phyloP scores from a whole-genome alignment of 2,113 vertebrate genomes.

The Benitochromis conjunctus region DNA sequence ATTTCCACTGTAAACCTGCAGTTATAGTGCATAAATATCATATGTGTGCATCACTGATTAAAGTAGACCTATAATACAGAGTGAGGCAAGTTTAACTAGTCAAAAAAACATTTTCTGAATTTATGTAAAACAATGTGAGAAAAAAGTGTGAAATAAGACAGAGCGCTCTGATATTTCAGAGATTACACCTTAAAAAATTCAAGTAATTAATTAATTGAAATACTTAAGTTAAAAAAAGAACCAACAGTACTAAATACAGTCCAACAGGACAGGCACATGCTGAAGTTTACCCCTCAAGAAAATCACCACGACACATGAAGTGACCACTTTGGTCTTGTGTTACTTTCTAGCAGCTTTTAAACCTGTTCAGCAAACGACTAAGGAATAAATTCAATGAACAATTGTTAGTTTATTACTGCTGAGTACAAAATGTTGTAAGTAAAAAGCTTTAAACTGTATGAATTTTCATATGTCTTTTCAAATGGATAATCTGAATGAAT shows the following conservation, averaged over 20 bases:
- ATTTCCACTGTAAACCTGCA: neutral
- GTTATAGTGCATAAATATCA: neutral
- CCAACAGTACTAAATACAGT: neutral
- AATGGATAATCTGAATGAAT: neutral
- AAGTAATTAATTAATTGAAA: neutral
- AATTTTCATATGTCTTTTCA: neutral
- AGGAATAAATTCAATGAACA: neutral
- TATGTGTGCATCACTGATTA: neutral
- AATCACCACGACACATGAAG: neutral
- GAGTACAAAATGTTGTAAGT: neutral
- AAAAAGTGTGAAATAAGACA: neutral
- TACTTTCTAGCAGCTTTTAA: neutral
- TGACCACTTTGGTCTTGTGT: neutral
- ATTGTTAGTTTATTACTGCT: neutral
- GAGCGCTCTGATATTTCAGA: neutral
- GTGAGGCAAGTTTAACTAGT: neutral
- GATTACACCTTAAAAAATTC: neutral
- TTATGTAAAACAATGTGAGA: neutral
- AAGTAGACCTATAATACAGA: rapidly evolving
- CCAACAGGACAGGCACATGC: neutral
- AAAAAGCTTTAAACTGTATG: neutral
- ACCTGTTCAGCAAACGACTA: neutral
- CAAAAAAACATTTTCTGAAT: neutral
- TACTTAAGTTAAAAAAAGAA: rapidly evolving
- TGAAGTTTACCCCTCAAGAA: neutral